Evolutionary conservation across 2,797 vertebrate species (phyloP).

Genomic region (Sebastes nivosus): DNA sequence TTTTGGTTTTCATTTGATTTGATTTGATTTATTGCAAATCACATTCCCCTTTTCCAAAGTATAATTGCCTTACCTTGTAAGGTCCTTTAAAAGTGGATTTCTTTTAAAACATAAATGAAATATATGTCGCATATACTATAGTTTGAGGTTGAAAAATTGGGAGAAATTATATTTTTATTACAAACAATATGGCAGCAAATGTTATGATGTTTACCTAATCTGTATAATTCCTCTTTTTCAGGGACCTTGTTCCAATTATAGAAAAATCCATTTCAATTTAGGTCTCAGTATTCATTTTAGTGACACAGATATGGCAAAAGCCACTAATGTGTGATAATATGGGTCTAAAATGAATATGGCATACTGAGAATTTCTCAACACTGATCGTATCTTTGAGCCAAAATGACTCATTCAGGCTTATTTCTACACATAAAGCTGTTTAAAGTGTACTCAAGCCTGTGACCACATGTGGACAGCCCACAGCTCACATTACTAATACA

Average conservation of each 20-base stretch:
- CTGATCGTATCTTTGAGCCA: background rate
- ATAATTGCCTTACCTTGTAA: too few species aligned
- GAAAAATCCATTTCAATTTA: conserved; percentile 53
- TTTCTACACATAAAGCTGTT: conserved; percentile 13
- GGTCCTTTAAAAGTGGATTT: too few species aligned
- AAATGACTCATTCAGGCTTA: conserved; percentile 5
- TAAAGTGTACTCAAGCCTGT: background rate
- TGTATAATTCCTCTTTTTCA: conserved; percentile 23
- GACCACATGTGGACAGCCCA: background rate
- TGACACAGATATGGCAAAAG: conserved; percentile 4
- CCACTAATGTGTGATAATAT: background rate
- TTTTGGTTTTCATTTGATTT: too few species aligned
- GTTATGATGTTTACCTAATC: conserved; percentile 22
- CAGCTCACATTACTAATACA: conserved; percentile 6
- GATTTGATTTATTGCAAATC: too few species aligned
- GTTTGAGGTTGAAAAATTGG: background rate
- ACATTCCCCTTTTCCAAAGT: too few species aligned
- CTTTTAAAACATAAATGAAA: too few species aligned
- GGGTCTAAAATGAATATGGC: background rate
- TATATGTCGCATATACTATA: background rate
- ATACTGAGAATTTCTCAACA: background rate
- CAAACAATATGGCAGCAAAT: background rate
- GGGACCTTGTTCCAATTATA: conserved; percentile 25
- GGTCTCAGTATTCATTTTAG: background rate
- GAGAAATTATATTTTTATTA: background rate